Evolutionary conservation across 2,888 invertebrate genomes (phyloP), one percentile per base, ranked within the genome.

Genomic region (Eurois occulta): DNA sequence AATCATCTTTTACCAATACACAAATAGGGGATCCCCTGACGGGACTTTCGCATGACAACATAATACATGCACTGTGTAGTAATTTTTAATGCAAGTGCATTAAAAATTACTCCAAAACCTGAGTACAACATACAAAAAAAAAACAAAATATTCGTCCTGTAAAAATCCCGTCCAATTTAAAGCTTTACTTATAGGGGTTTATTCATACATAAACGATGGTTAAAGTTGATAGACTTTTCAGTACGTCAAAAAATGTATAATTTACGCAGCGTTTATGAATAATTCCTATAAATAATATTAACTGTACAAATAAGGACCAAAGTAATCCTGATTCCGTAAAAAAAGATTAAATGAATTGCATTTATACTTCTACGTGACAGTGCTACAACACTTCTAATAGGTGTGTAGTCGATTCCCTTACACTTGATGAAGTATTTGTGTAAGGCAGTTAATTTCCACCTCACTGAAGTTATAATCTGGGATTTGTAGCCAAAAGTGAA

Each of bases 341-440:
- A 68, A 67, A 81, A 48, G 48, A 78, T 80, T 78, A 78, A 80
- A 84, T 75, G 78, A 75, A 75, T 86, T 86, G 82, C 82, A 85
- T 86, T 84, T 69, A 66, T 74, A 76, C 24, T 65, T 75, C 77
- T 77, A 82, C 72, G 76, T 75, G 65, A 75, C 52, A 69, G n/a
- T 73, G 60, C 55, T 80, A 74, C 55, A 68, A 74, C 65, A 62
- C 52, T 62, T 67, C n/a, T 35, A 66, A 55, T 46, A 52, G 3
- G 64, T 64, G 64, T 38, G 10, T 41, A n/a, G 41, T n/a, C 8
- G 65, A 41, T 65, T 65, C 65, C n/a, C 41, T n/a, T 16, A n/a
- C 41, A 41, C 38, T n/a, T 38, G 1, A 38, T 21, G n/a, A n/a
- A 24, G 6, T 24, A 64, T n/a, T 6, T 64, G n/a, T 64, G 2